These are phyloP conservation scores for Delichon dasypus DNA, from an alignment of 2,797 vertebrate species.

Conservation along the genomic window DNA sequence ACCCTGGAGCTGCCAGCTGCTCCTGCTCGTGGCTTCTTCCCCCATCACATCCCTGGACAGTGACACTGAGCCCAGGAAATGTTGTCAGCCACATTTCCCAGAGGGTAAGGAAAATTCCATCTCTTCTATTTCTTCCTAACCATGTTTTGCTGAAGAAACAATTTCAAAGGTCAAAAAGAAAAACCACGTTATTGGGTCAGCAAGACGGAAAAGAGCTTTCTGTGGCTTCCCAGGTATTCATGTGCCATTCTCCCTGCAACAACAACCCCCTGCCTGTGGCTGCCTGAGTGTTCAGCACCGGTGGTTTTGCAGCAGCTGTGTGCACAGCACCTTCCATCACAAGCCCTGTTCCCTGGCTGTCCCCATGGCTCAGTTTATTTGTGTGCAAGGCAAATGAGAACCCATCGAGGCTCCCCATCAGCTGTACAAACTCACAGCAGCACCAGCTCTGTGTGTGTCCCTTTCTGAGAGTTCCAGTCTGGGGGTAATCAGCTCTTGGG, in stretches of 20 bases:
- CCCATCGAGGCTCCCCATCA: constrained; percentile 18
- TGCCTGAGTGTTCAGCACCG: neutral
- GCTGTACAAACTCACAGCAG: constrained; percentile 43
- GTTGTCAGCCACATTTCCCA: neutral
- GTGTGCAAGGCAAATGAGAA: neutral
- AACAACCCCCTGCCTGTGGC: neutral
- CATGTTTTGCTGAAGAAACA: neutral
- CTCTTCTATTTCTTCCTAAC: neutral
- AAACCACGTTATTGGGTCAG: neutral
- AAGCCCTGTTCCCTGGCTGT: neutral
- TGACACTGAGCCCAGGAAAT: neutral
- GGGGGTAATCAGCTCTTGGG: neutral
- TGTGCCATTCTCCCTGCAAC: neutral
- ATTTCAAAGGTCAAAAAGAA: neutral
- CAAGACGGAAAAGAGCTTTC: neutral
- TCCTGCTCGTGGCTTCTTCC: accelerated
- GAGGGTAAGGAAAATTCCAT: neutral
- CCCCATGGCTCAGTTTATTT: constrained; percentile 25
- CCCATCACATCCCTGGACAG: neutral
- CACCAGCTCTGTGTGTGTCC: neutral
- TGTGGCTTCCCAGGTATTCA: neutral
- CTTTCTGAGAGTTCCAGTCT: neutral
- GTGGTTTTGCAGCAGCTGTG: constrained; percentile 22
- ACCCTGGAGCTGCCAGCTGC: neutral
- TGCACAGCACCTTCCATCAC: neutral